Conservation (phyloP, 2,888 invertebrate species). For the Hydriomena furcata region DNA sequence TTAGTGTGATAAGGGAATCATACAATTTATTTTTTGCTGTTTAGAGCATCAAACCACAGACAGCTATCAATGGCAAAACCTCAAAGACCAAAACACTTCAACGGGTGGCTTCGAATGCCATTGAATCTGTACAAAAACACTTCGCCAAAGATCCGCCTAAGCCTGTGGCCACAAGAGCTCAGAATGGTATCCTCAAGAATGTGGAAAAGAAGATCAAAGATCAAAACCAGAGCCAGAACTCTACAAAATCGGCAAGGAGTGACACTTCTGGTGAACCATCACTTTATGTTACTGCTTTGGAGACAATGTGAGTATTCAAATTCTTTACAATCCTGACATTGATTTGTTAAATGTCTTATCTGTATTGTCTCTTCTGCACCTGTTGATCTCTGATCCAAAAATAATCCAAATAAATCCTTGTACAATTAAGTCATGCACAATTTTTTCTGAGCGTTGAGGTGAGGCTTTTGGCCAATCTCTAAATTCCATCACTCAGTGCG, state of each 20-base stretch:
- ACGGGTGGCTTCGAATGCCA: slow-evolving; percentile 64
- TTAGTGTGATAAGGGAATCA: too few relatives aligned
- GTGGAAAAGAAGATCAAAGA: slow-evolving; percentile 59
- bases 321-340: too few relatives aligned
- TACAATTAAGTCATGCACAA: too few relatives aligned
- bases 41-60: slow-evolving; percentile 69
- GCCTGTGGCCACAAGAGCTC: slow-evolving; percentile 58
- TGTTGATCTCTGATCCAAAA: too few relatives aligned
- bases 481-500: too few relatives aligned
- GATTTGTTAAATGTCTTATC: too few relatives aligned
- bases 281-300: slow-evolving; percentile 90
- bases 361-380: too few relatives aligned
- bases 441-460: too few relatives aligned
- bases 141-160: slow-evolving; percentile 69
- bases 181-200: slow-evolving; percentile 76
- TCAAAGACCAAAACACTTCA: slow-evolving; percentile 76
- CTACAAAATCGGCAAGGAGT: slow-evolving; percentile 79
- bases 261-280: slow-evolving; percentile 90
- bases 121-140: slow-evolving; percentile 70
- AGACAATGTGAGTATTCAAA: slow-evolving; percentile 85
- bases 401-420: too few relatives aligned
- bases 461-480: too few relatives aligned
- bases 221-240: slow-evolving; percentile 65
- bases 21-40: too few relatives aligned
- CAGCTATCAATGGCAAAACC: slow-evolving; percentile 62